These are phyloP conservation scores for Choristoneura rosaceana DNA, from an alignment of 2,888 invertebrate species.

Conservation along the genomic window DNA sequence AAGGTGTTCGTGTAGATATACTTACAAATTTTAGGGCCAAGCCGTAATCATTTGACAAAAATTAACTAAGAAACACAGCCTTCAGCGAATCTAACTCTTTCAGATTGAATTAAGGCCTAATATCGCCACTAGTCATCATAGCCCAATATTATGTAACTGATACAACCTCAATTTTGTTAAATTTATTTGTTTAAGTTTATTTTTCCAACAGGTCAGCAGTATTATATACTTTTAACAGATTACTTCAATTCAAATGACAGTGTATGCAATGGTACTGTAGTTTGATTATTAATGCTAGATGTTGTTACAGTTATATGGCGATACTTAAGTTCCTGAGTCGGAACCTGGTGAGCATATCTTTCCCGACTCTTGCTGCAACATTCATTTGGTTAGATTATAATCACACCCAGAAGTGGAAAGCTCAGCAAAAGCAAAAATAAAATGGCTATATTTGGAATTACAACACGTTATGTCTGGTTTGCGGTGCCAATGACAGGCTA, in stretches of 20 bases:
- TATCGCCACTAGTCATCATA: neutral
- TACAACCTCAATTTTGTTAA: neutral
- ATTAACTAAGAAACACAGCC: neutral
- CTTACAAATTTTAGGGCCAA: no score
- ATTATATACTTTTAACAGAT: no score
- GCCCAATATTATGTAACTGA: slow-evolving; percentile 29
- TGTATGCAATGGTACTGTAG: neutral
- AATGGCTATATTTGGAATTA: slow-evolving; percentile 85
- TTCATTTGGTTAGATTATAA: slow-evolving; percentile 90
- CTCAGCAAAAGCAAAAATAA: slow-evolving; percentile 64
- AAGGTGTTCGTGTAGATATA: no score
- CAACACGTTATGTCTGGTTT: slow-evolving; percentile 79
- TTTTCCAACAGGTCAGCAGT: no score
- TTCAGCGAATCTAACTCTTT: neutral
- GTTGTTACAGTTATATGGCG: slow-evolving; percentile 82
- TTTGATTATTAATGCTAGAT: neutral
- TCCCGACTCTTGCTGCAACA: slow-evolving; percentile 86
- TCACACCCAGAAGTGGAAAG: slow-evolving; percentile 91
- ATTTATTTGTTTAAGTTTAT: no score
- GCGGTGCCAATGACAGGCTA: slow-evolving; percentile 85
- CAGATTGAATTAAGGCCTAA: neutral
- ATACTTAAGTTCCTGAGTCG: slow-evolving; percentile 80
- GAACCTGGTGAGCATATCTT: slow-evolving; percentile 88
- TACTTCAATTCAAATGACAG: no score
- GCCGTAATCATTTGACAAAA: no score